phyloP scores from a whole-genome alignment of 2,888 invertebrate species.

The Hemistola chrysoprasaria region DNA sequence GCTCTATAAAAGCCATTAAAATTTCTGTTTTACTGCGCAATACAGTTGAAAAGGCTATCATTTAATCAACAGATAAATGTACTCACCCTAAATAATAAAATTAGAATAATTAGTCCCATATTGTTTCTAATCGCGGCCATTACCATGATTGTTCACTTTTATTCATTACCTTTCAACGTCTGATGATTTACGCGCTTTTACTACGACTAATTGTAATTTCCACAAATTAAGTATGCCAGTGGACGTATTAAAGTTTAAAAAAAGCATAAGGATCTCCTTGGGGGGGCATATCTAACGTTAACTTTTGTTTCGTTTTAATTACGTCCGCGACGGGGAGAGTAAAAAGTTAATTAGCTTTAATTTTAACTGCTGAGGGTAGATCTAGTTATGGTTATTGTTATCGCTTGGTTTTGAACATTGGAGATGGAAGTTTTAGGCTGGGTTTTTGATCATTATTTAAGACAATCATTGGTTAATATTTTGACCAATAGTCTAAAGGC shows the following conservation, averaged over 20 bases:
- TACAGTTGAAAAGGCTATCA: too few relatives aligned
- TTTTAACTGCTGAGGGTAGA: conserved; percentile 58
- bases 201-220: conserved; percentile 20
- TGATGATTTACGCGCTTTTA: conserved; percentile 16
- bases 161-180: conserved; percentile 7
- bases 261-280: conserved; percentile 47
- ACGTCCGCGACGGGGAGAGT: conserved; percentile 50
- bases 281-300: conserved; percentile 64
- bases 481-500: too few relatives aligned
- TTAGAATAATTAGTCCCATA: conserved; percentile 6
- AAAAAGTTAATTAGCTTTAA: conserved; percentile 76
- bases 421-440: conserved; percentile 6
- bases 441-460: too few relatives aligned
- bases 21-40: too few relatives aligned
- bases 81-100: too few relatives aligned
- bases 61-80: too few relatives aligned
- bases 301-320: conserved; percentile 75
- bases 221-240: conserved; percentile 25
- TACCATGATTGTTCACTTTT: conserved; percentile 14
- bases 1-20: too few relatives aligned
- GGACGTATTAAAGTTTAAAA: conserved; percentile 3
- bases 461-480: too few relatives aligned
- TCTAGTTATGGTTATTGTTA: conserved; percentile 40
- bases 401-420: conserved; percentile 15
- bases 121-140: conserved; percentile 17